Evolutionary conservation across 2,113 vertebrate genomes (phyloP).

Genomic region (Lipophrys pholis): DNA sequence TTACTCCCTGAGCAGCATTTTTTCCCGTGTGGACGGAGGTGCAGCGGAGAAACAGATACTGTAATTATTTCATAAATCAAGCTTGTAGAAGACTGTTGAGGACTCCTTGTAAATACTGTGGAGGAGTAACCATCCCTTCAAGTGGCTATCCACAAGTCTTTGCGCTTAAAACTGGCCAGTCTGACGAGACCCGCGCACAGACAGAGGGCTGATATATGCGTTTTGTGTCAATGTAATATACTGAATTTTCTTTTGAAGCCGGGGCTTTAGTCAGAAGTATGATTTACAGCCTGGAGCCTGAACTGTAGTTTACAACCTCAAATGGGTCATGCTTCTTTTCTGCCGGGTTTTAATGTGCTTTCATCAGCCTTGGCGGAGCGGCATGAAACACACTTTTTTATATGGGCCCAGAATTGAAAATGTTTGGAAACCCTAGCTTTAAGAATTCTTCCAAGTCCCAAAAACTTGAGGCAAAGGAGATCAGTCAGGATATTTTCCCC

Average conservation of each 20-base stretch:
- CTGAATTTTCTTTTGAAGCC: constrained; percentile 26
- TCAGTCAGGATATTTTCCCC: constrained; percentile 18
- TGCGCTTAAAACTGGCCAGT: background rate
- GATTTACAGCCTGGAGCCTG: constrained; percentile 40
- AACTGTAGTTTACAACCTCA: constrained; percentile 46
- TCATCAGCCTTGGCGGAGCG: constrained; percentile 39
- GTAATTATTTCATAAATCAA: constrained; percentile 52
- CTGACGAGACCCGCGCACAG: background rate
- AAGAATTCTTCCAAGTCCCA: constrained; percentile 15
- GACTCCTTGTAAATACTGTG: constrained; percentile 22
- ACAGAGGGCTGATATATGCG: background rate
- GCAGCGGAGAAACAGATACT: constrained; percentile 24
- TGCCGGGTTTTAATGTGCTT: constrained; percentile 44
- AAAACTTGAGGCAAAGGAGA: constrained; percentile 15
- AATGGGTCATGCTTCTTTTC: constrained; percentile 42
- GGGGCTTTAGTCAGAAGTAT: background rate
- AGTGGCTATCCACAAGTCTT: constrained; percentile 20
- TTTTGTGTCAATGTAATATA: background rate
- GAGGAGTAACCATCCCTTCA: constrained; percentile 21
- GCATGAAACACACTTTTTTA: constrained; percentile 17
- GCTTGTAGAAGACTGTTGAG: constrained; percentile 3
- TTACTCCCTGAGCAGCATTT: background rate
- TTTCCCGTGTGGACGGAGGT: constrained; percentile 17
- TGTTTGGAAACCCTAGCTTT: constrained; percentile 50
- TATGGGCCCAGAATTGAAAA: constrained; percentile 38